phyloP scores from a whole-genome alignment of 35 echinoderm and acorn worm species.

The Patiria miniata region DNA sequence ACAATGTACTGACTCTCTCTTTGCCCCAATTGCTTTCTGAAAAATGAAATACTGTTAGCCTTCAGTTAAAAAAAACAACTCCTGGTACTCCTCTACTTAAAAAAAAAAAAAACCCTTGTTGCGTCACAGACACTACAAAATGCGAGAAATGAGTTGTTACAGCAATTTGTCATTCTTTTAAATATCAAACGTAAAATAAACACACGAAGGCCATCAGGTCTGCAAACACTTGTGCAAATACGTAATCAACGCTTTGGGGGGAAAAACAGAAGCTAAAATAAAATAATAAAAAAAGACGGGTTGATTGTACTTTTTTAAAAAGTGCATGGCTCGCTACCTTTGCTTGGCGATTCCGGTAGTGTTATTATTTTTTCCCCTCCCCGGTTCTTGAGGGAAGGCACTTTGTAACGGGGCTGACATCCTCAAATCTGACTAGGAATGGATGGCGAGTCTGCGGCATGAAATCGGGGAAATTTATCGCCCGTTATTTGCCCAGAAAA shows the following conservation, averaged over 20 bases:
- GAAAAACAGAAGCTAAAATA: neutral
- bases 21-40: too few species aligned
- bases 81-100: too few species aligned
- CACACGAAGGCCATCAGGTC: neutral
- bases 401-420: neutral
- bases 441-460: neutral
- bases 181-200: too few species aligned
- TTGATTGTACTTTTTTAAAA: conserved; percentile 11
- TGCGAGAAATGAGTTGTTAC: too few species aligned
- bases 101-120: too few species aligned
- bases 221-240: neutral
- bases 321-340: neutral
- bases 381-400: neutral
- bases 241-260: neutral
- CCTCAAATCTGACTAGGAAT: too few species aligned
- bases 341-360: neutral
- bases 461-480: neutral
- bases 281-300: neutral
- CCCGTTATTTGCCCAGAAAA: conserved; percentile 3
- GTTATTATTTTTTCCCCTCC: neutral
- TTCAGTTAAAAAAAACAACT: too few species aligned
- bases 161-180: too few species aligned
- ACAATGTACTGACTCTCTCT: too few species aligned
- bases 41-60: too few species aligned
- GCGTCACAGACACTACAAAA: too few species aligned